phyloP scores from a whole-genome alignment of 92 coral and sea anemone genomes.

The Montipora capitata region DNA sequence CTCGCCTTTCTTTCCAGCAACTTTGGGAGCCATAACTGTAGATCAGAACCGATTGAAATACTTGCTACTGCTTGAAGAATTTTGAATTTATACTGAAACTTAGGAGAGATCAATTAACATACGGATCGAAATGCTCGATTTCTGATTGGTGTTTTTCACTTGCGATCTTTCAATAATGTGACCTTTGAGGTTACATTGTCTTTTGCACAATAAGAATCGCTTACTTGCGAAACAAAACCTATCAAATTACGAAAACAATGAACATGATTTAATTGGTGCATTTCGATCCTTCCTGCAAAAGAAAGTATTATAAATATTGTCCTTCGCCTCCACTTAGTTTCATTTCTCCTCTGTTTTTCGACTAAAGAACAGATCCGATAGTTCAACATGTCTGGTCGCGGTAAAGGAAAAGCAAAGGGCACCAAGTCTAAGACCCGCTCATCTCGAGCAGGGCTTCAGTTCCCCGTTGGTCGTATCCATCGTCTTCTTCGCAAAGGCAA shows the following conservation, averaged over 20 bases:
- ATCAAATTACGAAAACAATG: not conserved
- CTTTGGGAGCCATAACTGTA: constrained; percentile 45
- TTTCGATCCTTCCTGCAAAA: constrained; percentile 42
- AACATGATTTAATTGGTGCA: constrained; percentile 31
- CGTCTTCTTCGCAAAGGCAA: constrained; percentile 83
- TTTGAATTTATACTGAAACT: constrained; percentile 5
- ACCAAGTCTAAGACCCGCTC: constrained; percentile 93
- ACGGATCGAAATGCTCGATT: constrained; percentile 22
- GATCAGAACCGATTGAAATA: constrained; percentile 2
- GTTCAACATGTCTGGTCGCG: constrained; percentile 86
- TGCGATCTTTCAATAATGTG: no score
- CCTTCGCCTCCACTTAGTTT: not conserved
- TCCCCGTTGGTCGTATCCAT: constrained; percentile 85
- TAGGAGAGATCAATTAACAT: constrained; percentile 17
- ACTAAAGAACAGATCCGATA: not conserved
- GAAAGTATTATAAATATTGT: constrained; percentile 1
- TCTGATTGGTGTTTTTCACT: not conserved
- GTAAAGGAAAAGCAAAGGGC: constrained; percentile 92
- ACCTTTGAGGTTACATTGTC: not conserved
- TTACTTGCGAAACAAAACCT: not conserved
- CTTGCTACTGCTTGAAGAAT: not conserved
- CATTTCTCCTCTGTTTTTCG: not conserved
- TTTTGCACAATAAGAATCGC: not conserved
- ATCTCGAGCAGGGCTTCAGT: constrained; percentile 89
- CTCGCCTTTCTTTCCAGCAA: constrained; percentile 77